Conservation (phyloP, 2,888 invertebrate species). For the Drosophila affinis region DNA sequence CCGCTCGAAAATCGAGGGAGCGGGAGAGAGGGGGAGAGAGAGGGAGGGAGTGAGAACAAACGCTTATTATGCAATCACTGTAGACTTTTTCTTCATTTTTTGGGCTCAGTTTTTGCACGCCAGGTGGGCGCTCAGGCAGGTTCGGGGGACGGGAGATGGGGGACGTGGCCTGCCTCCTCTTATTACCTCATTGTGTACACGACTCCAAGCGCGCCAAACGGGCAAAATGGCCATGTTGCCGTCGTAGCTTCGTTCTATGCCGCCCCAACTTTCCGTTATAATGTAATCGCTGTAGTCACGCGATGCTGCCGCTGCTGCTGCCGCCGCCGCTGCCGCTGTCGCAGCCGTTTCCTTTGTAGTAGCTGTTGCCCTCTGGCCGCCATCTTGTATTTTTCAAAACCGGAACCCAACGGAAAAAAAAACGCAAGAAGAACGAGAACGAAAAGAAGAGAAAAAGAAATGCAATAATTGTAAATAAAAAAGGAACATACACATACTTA, state of each 20-base stretch:
- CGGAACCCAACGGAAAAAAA: conserved; percentile 41
- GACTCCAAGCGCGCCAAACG: conserved; percentile 92
- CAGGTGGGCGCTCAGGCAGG: conserved; percentile 31
- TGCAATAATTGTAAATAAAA: conserved; percentile 53
- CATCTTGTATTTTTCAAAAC: conserved; percentile 29
- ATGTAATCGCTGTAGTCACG: conserved; percentile 86
- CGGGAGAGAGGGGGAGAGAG: not conserved
- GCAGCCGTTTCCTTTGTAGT: conserved; percentile 17
- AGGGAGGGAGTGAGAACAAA: conserved; percentile 32
- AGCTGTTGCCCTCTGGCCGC: conserved; percentile 24
- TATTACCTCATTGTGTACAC: conserved; percentile 87
- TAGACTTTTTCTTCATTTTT: conserved; percentile 51
- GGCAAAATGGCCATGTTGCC: conserved; percentile 90
- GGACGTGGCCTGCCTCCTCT: conserved; percentile 36
- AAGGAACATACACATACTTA: conserved; percentile 29
- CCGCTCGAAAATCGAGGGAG: too few species aligned
- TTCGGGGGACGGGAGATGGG: not conserved
- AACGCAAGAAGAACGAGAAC: conserved; percentile 17
- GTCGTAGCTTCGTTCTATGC: conserved; percentile 87
- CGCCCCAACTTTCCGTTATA: conserved; percentile 91
- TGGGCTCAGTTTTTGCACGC: conserved; percentile 48
- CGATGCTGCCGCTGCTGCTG: conserved; percentile 83
- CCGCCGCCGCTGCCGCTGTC: not conserved
- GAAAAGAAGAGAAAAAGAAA: conserved; percentile 22
- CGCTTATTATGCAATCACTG: conserved; percentile 78